Evolutionary conservation across 2,888 invertebrate genomes (phyloP).

Genomic region (Rotaria socialis): DNA sequence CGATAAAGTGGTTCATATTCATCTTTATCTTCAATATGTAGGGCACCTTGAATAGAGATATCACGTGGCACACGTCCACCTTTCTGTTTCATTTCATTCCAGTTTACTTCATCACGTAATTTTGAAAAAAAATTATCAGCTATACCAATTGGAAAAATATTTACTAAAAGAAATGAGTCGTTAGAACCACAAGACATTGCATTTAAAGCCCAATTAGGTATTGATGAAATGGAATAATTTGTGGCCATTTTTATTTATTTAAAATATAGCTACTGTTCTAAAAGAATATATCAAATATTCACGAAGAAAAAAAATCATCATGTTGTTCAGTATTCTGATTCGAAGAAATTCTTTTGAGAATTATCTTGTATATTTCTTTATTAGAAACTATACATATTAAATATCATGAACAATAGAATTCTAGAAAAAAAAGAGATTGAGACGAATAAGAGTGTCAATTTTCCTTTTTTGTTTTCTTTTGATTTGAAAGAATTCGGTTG

Average conservation of each 20-base stretch:
- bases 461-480: background rate
- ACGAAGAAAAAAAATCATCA: no score
- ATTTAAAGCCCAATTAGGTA: background rate
- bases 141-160: background rate
- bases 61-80: background rate
- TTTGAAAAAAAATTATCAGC: background rate
- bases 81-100: background rate
- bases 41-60: background rate
- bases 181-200: background rate
- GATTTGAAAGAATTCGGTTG: background rate
- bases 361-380: no score
- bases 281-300: no score
- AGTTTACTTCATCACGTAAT: background rate
- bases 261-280: no score
- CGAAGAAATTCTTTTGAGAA: no score
- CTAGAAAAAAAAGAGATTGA: no score
- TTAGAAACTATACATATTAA: no score
- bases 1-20: background rate
- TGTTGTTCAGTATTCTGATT: no score
- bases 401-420: no score
- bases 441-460: no score
- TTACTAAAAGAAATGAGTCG: background rate
- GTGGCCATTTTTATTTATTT: background rate
- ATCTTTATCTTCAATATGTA: background rate
- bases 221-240: background rate